phyloP scores from a whole-genome alignment of 2,797 vertebrate species.

The Melanotaenia parkinsoni region DNA sequence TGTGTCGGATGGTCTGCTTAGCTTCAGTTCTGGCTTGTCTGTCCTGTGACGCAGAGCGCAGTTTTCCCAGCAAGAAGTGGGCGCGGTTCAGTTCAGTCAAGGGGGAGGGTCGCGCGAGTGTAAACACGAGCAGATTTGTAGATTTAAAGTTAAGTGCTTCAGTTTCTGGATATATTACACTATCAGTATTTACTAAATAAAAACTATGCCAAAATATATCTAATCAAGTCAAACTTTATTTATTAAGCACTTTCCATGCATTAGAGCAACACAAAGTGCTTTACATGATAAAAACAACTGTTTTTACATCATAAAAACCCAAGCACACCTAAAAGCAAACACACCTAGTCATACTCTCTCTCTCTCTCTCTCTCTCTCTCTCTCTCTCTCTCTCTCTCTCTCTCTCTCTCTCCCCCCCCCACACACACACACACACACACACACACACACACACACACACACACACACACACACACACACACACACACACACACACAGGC shows the following conservation, averaged over 20 bases:
- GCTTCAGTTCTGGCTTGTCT: not conserved
- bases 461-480: too few relatives aligned
- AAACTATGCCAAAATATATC: not conserved
- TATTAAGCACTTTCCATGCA: not conserved
- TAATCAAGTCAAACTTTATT: not conserved
- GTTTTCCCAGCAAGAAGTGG: not conserved
- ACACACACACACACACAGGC: too few relatives aligned
- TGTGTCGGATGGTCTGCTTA: not conserved
- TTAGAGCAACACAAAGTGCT: too few relatives aligned
- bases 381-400: too few relatives aligned
- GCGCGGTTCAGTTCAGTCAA: not conserved
- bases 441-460: too few relatives aligned
- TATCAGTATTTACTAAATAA: not conserved
- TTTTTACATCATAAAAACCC: too few relatives aligned
- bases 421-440: too few relatives aligned
- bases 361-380: too few relatives aligned
- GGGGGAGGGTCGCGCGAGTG: not conserved
- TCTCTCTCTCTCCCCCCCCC: too few relatives aligned
- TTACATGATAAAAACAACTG: too few relatives aligned
- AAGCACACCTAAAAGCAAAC: too few relatives aligned
- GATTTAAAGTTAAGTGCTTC: not conserved
- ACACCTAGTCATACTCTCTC: too few relatives aligned
- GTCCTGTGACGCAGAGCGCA: conserved; percentile 1
- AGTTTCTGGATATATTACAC: not conserved
- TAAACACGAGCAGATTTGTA: not conserved